Conservation (phyloP, 1,140 invertebrate genomes). For the Streblospio benedicti region DNA sequence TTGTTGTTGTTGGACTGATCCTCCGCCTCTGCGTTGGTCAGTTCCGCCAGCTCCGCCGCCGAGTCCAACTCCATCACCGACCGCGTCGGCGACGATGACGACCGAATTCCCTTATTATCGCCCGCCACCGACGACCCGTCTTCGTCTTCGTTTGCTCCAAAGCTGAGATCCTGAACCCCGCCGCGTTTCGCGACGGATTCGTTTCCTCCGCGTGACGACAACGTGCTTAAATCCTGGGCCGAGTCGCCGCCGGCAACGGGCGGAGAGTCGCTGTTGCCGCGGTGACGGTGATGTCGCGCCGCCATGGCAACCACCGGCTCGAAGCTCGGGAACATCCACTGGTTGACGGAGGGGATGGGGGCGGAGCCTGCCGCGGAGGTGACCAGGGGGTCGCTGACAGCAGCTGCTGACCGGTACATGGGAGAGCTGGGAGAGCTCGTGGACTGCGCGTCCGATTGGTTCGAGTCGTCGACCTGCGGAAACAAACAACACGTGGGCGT, state of each 20-base stretch:
- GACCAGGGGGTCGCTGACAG: slow-evolving; percentile 1
- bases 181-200: too few species aligned
- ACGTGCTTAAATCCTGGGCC: too few species aligned
- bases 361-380: background rate
- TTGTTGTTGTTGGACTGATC: slow-evolving; percentile 2
- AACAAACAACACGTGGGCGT: too few species aligned
- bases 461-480: background rate
- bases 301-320: slow-evolving; percentile 25
- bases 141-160: too few species aligned
- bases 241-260: slow-evolving; percentile 22
- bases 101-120: slow-evolving; percentile 26
- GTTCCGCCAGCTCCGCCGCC: slow-evolving; percentile 12
- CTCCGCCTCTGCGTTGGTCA: slow-evolving; percentile 4
- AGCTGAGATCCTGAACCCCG: too few species aligned
- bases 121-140: slow-evolving; percentile 27
- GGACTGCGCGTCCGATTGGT: background rate
- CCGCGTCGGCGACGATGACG: slow-evolving; percentile 44
- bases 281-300: background rate
- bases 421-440: background rate
- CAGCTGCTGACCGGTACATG: background rate
- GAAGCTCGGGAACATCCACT: slow-evolving; percentile 45
- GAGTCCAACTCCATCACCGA: slow-evolving; percentile 52
- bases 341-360: slow-evolving; percentile 20
- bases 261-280: background rate
- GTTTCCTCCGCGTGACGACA: too few species aligned